Base-by-base conservation (phyloP, 2,797 vertebrate species). In the Chanos chanos region DNA sequence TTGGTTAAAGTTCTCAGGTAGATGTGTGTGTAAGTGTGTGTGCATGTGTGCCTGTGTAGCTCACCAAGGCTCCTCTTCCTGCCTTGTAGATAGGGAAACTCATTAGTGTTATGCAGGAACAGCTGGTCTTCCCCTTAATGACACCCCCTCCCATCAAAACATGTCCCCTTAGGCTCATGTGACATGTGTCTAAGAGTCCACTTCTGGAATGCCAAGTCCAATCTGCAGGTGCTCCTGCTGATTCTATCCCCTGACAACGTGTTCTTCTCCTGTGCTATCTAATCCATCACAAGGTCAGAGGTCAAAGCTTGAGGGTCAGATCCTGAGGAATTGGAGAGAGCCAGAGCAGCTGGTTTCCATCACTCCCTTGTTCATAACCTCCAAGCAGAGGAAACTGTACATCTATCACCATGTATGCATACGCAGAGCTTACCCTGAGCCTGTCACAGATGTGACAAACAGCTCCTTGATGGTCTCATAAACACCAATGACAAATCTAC, bases 121-220 rank as follows among this genome's bases (percentile, higher is more conserved):
- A 88, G 83, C 85, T 87, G 82, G 85, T 72, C 70, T n/a, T 22
- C 45, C 61, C 47, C 63, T 73, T 59, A 59, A 77, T 75, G 77
- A 77, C 76, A 34, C 54, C 27, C 3, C 30, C 64, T 53, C 48
- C 44, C n/a, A 63, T 56, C 58, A 61, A 54, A 81, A 78, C 80
- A 68, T 57, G 51, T 85, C 80, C 81, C 86, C 34, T 9, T 68
- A 72, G 82, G 77, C 83, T 85, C 81, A 68, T 77, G 78, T 80
- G 80, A 83, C 85, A 85, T 83, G 86, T 79, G 81, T 85, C 82
- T 85, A 68, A 33, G 67, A 78, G 74, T 76, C 74, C 81, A 84
- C 85, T 81, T 81, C 82, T 82, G 88, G 88, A 89, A 89, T 89
- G 86, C 80, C 34, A 73, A 71, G 78, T 15, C 78, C 65, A 64